Evolutionary conservation across 2,888 invertebrate species (phyloP).

Genomic region (Ichneumon xanthorius): DNA sequence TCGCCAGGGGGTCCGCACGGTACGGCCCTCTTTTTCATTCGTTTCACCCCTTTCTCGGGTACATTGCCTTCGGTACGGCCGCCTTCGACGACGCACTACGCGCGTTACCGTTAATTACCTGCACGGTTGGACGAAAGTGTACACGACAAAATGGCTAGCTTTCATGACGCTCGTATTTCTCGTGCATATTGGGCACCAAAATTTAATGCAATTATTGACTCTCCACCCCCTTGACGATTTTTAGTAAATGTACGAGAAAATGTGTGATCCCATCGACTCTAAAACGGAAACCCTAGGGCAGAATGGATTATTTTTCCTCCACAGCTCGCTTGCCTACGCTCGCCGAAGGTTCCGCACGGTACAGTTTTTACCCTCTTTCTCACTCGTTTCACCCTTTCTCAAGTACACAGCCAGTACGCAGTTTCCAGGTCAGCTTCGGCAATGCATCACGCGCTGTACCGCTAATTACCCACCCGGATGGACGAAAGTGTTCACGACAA

Average conservation of each 20-base stretch:
- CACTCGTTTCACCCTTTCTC: constrained; percentile 27
- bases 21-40: constrained; percentile 24
- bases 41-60: constrained; percentile 13
- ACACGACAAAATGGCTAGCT: not conserved
- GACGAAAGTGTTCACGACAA: constrained; percentile 42
- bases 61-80: not conserved
- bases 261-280: too few species aligned
- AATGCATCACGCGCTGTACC: constrained; percentile 69
- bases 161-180: not conserved
- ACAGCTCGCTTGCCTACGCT: constrained; percentile 19
- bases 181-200: not conserved
- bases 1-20: not conserved
- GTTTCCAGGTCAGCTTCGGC: constrained; percentile 25
- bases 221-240: too few species aligned
- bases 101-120: constrained; percentile 73
- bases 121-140: constrained; percentile 68
- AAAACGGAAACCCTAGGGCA: too few species aligned
- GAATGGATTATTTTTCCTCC: not conserved
- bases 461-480: constrained; percentile 75
- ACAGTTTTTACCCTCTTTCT: constrained; percentile 11
- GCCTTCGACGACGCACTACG: constrained; percentile 68
- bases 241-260: too few species aligned
- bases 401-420: not conserved
- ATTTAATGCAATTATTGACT: not conserved
- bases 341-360: not conserved